phyloP scores from a whole-genome alignment of 1,140 invertebrate species.

The Pentalonia nigronervosa region DNA sequence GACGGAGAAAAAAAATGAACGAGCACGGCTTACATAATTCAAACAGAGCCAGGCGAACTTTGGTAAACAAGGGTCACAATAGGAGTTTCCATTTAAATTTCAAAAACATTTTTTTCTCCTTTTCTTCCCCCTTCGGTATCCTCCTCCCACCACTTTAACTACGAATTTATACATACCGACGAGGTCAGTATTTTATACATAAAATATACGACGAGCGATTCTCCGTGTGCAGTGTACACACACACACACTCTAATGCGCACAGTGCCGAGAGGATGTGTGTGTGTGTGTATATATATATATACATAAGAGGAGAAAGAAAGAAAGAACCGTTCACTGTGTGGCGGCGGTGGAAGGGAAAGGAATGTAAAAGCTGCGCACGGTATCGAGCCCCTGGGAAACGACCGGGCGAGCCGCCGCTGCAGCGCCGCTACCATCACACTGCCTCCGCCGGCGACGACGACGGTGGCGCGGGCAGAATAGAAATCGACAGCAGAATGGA shows the following conservation, averaged over 20 bases:
- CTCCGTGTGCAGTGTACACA: neutral
- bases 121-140: neutral
- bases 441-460: neutral
- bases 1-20: neutral
- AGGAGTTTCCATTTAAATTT: conserved; percentile 35
- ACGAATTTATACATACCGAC: neutral
- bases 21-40: conserved; percentile 14
- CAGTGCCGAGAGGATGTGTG: neutral
- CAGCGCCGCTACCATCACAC: neutral
- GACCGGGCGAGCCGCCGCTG: conserved; percentile 28
- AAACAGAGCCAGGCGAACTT: conserved; percentile 4
- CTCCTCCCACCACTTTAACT: neutral
- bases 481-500: conserved; percentile 43
- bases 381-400: conserved; percentile 50
- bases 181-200: conserved; percentile 50
- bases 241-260: neutral
- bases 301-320: neutral
- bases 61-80: conserved; percentile 43
- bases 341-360: neutral
- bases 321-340: neutral
- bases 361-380: conserved; percentile 35
- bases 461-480: neutral
- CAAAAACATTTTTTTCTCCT: conserved; percentile 29
- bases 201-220: neutral
- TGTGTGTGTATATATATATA: neutral